These are phyloP conservation scores for Tetropium fuscum DNA, from an alignment of 2,888 invertebrate species.

Conservation along the genomic window DNA sequence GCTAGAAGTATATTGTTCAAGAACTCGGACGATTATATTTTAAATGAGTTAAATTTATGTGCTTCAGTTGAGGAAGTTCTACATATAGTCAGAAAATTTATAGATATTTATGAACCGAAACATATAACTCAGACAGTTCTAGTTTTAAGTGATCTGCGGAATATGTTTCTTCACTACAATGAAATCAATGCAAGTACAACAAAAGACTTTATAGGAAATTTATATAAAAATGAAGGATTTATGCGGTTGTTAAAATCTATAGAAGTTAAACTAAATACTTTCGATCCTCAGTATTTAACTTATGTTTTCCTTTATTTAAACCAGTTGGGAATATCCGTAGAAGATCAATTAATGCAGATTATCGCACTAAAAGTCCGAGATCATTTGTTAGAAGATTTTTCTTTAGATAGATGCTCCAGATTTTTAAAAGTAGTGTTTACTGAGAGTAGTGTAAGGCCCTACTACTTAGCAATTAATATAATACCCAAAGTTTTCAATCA, in stretches of 20 bases:
- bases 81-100: constrained; percentile 54
- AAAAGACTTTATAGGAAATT: constrained; percentile 53
- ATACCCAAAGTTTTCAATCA: constrained; percentile 61
- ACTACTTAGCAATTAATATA: constrained; percentile 61
- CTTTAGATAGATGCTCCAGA: constrained; percentile 59
- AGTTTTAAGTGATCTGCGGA: constrained; percentile 62
- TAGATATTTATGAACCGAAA: constrained; percentile 37
- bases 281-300: constrained; percentile 63
- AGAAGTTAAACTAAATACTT: constrained; percentile 51
- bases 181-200: constrained; percentile 27
- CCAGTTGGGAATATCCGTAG: constrained; percentile 64
- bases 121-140: constrained; percentile 57
- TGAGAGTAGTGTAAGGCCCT: constrained; percentile 62
- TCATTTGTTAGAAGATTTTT: constrained; percentile 51
- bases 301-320: constrained; percentile 66
- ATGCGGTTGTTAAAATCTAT: constrained; percentile 53
- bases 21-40: constrained; percentile 52
- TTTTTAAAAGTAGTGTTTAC: constrained; percentile 64
- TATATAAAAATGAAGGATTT: constrained; percentile 57
- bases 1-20: constrained; percentile 41
- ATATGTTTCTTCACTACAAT: constrained; percentile 56
- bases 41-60: constrained; percentile 56
- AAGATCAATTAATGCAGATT: constrained; percentile 57
- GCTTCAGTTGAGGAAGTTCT: constrained; percentile 62
- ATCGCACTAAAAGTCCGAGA: constrained; percentile 59